Base-by-base conservation (phyloP, 64 coral and sea anemone species). In the Montipora efflorescens region DNA sequence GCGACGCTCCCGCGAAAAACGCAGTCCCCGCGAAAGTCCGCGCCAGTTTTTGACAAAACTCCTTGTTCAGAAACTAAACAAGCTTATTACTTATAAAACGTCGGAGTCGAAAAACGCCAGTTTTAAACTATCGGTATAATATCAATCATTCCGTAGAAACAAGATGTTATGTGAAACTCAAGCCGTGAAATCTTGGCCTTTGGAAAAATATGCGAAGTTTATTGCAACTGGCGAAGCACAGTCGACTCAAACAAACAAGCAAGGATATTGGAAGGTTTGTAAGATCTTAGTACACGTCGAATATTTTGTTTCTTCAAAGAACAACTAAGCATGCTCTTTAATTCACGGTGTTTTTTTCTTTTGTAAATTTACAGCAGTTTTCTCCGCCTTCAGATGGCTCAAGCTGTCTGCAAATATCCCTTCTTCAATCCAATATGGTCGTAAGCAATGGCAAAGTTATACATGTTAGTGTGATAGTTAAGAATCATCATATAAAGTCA, bases 181-280 rank as follows among this genome's bases (percentile, higher is more conserved):
- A 75, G 25, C 9, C 16, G 79, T 73, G 15, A 89, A 83, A 22
- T 98, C 93, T 4, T 98, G 94, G 94, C 78, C 88, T 70, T 77
- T 98, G 21, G 97, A 95, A 47, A 95, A 93, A 84, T 98, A 95
- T 89, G 94, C 97, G 7, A 98, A 93, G 76, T 91, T 79, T 75
- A 74, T 98, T 62, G 67, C 79, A 5, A 77, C 71, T 18, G 76
- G 18, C 71, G 70, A 59, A 78, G 44, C 9, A 74, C 46, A 23
- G 13, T 49, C 47, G 67, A 70, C 23, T 67, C 62, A 48, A 77
- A 51, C 20, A 67, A 11, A 81, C 53, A 80, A 79, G 59, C 74
- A 89, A 58, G 94, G 88, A 84, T 62, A 98, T 2, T 98, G 97
- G 97, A 98, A 98, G 94, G 97, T 98, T 47, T 43, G 79, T 71